Base-by-base conservation (phyloP, 2,888 invertebrate species). In the Megastigmus dorsalis region DNA sequence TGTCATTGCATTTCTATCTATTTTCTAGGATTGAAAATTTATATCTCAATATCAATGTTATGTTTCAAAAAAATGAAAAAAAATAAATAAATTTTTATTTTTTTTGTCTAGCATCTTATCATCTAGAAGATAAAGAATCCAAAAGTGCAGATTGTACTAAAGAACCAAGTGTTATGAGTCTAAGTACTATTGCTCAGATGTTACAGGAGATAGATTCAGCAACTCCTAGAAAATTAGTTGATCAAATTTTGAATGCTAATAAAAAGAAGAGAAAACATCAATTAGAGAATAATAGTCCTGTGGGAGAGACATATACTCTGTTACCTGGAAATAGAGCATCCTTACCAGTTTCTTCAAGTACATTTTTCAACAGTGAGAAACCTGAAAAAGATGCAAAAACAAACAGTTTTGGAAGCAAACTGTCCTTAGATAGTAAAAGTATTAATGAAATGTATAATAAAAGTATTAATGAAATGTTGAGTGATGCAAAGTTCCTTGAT, bases 131-230 rank as follows among this genome's bases (percentile, higher is more conserved):
- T 10, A 62, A 75, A 28, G 79, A 69, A 60, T 52, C 23, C 41
- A 69, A 66, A 50, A 75, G 67, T 76, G 71, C 54, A 45, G 77
- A 75, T 55, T 68, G 52, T 18, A 75, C 74, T 26, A 79, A 82
- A 52, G 82, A 84, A 41, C 82, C 81, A 18, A 85, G 84, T 48
- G 63, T 85, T 5, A 83, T 88, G 84, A 87, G 86, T 77, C 71
- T 87, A 18, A 85, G 82, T 23, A 83, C 81, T 54, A 88, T 88
- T 50, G 85, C 84, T 20, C 81, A 82, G 63, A 81, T 81, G n/a
- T 71, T 87, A 2, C 80, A 84, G 57, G 60, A 76, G n/a, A 43
- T 66, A 13, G 77, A 77, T 13, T 72, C 72, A 2, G 80, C 76
- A 9, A 85, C 86, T 13, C 86, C 86, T 2, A 77, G 84, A 54